phyloP scores from a whole-genome alignment of 2,888 invertebrate species.

The Drosophila suboccidentalis region DNA sequence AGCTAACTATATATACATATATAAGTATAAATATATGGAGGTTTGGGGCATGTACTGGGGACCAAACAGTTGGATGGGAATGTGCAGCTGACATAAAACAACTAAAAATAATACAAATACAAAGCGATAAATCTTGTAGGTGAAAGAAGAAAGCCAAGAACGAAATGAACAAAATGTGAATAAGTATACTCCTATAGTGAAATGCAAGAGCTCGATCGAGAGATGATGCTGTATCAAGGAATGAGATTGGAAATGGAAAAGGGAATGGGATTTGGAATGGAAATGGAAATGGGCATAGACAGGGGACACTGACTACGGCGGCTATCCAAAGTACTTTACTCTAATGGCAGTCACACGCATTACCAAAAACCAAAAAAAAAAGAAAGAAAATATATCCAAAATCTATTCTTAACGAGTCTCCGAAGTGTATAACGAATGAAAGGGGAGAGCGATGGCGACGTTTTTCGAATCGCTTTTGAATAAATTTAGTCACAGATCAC shows the following conservation, averaged over 20 bases:
- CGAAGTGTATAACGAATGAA: slow-evolving; percentile 54
- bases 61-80: slow-evolving; percentile 37
- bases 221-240: slow-evolving; percentile 46
- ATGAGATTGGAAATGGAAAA: slow-evolving; percentile 14
- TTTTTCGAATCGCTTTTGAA: slow-evolving; percentile 76
- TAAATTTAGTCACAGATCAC: slow-evolving; percentile 73
- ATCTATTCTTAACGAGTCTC: slow-evolving; percentile 62
- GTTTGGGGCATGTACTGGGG: background rate
- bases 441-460: slow-evolving; percentile 69
- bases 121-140: slow-evolving; percentile 83
- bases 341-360: slow-evolving; percentile 78
- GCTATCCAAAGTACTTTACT: slow-evolving; percentile 70
- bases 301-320: slow-evolving; percentile 33
- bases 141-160: slow-evolving; percentile 77
- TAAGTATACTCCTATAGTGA: slow-evolving; percentile 27
- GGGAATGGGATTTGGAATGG: slow-evolving; percentile 12
- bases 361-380: slow-evolving; percentile 52
- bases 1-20: slow-evolving; percentile 41
- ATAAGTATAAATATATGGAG: slow-evolving; percentile 5
- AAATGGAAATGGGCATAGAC: slow-evolving; percentile 10
- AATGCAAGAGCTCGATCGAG: slow-evolving; percentile 44
- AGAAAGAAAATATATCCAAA: slow-evolving; percentile 29
- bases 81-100: slow-evolving; percentile 71
- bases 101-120: slow-evolving; percentile 83
- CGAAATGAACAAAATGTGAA: slow-evolving; percentile 40